Base-by-base conservation (phyloP, 2,888 invertebrate species). In the Sminthurides aquaticus region DNA sequence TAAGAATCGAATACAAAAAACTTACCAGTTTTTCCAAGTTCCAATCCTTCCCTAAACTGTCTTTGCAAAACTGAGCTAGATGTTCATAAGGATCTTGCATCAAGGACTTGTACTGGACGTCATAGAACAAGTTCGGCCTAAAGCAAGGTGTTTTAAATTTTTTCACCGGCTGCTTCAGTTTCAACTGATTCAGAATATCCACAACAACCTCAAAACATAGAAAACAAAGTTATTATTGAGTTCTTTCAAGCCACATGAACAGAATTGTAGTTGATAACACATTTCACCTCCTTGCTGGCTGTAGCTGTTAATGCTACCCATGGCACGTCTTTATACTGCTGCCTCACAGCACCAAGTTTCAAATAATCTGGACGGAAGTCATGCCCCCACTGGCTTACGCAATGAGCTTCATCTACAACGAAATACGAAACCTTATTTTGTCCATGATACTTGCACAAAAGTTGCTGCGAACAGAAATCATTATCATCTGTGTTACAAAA, bases 361-460 rank as follows among this genome's bases (percentile, higher is more conserved):
- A 97, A 82, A 78, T 97, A 99, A 79, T 94, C 93, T 0, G 94
- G 94, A 5, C 95, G 83, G 78, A 99, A 99, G 79, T 98, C 97
- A 80, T 98, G 98, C 0, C 99, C 99, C 99, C 98, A 99, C 76
- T 98, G 90, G 75, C 94, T 95, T 0, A 99, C 93, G 81, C 96
- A 96, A 80, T 96, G 96, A 1, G 95, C 96, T 81, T 99, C 99
- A 80, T 99, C 99, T 15, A 99, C 89, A 25, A 96, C 88, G 75
- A 99, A 86, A 78, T 91, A 94, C 0, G 90, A 88, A 2, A 99
- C 80, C 77, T 91, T 87, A 63, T 88, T 85, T 76, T 86, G 85
- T 75, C 87, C 87, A 63, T 86, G 80, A 72, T 96, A 80, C 75
- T 86, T 84, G 26, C 84, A 82, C 67, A 90, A 80, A 43, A 62